A percentile compares a stretch with the other conserved stretches of the same genome.
phyloP scores from a whole-genome alignment of 2,888 invertebrate species.

The Nematopogon swammerdamellus region DNA sequence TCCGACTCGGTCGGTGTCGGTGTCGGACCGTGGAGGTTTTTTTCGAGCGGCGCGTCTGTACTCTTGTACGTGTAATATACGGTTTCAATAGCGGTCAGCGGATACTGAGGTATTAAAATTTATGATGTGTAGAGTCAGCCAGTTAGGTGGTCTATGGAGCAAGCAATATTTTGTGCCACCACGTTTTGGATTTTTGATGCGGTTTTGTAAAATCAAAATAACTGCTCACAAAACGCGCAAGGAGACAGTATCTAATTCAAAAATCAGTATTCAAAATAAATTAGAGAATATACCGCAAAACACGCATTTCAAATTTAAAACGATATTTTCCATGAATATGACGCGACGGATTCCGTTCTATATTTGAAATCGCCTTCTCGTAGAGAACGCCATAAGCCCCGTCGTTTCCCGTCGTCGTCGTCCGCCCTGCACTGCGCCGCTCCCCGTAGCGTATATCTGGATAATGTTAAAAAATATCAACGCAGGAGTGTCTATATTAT shows the following conservation, averaged over 20 bases:
- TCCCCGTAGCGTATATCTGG: neutral
- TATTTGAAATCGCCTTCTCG: conserved; percentile 47
- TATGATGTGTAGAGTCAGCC: conserved; percentile 19
- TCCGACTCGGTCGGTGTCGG: neutral
- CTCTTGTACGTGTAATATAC: conserved; percentile 15
- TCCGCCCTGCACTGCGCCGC: too few species aligned
- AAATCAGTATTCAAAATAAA: conserved; percentile 12
- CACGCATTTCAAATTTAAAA: conserved; percentile 39
- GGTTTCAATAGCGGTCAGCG: conserved; percentile 20
- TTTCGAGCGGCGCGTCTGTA: neutral
- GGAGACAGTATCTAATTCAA: too few species aligned
- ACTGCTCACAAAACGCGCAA: too few species aligned
- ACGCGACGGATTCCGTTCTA: conserved; percentile 29
- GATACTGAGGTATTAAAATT: conserved; percentile 16
- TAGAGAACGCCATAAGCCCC: conserved; percentile 11
- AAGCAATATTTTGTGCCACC: too few species aligned
- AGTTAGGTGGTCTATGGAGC: neutral
- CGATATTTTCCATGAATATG: conserved; percentile 33
- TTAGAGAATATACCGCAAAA: conserved; percentile 31
- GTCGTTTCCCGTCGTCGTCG: too few species aligned
- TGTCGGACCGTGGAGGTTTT: neutral
- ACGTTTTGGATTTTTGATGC: too few species aligned
- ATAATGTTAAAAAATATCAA: neutral
- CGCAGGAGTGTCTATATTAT: neutral
- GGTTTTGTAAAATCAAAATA: too few species aligned